Conservation (phyloP, 2,113 vertebrate genomes). For the Halcyon malimbica region DNA sequence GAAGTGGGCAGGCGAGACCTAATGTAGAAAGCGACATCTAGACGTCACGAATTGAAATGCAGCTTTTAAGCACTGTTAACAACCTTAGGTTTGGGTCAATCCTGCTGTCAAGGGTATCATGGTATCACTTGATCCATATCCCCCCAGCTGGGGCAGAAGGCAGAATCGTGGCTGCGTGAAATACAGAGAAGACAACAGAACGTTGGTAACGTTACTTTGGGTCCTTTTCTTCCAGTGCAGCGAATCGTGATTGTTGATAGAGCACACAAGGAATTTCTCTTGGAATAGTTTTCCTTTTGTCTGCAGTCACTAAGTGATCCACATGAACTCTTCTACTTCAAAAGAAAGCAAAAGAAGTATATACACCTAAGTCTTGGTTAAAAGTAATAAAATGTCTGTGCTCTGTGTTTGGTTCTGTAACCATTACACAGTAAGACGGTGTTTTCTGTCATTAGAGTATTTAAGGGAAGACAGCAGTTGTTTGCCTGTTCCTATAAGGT, state of each 20-base stretch:
- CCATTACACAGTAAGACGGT: too few species aligned
- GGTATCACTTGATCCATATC: neutral
- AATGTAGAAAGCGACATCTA: conserved; percentile 28
- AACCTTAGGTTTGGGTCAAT: neutral
- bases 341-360: neutral
- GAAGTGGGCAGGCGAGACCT: neutral
- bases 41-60: neutral
- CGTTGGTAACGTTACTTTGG: neutral
- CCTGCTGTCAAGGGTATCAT: neutral
- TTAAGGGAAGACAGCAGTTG: neutral
- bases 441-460: neutral
- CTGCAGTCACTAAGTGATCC: neutral
- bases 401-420: neutral
- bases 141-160: neutral
- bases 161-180: neutral
- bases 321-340: neutral
- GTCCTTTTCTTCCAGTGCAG: neutral
- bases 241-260: neutral
- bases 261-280: neutral
- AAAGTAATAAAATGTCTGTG: neutral
- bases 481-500: neutral
- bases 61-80: neutral
- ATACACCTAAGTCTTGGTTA: neutral
- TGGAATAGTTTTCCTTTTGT: neutral
- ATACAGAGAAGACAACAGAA: neutral